Evolutionary conservation across 1,140 invertebrate genomes (phyloP), one percentile per base, ranked within the genome.

Genomic region (Leucophenga varia): DNA sequence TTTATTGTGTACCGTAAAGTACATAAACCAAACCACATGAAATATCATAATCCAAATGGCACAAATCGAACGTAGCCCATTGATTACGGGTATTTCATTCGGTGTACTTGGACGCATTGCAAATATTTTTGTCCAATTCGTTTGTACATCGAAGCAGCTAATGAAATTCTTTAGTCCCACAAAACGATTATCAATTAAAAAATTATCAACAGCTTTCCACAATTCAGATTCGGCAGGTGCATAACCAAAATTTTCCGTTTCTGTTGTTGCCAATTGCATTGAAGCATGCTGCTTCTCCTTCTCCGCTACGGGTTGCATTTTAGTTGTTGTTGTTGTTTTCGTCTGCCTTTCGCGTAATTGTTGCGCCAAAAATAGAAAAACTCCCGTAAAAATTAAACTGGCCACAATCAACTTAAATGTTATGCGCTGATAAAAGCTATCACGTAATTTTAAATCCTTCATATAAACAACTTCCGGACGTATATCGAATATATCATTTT

Each of bases 1-100:
- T 32, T 74, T 69, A 58, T 75, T 74, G 34, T 71, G 52, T 0
- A 74, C 61, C 0, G 68, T 71, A n/a, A 75, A 75, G 34, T 72
- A 75, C 60, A 70, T 74, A 28, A 51, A 75, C 73, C 73, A 75
- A 9, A 61, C 30, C 3, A 75, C 61, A 46, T 75, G 73, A 21
- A 75, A 75, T 1, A 60, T 39, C 3, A 75, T 39, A 35, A 75
- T 64, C 52, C 59, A 63, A n/a, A 74, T 41, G 36, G 72, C 69
- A 19, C 63, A 72, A 28, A 74, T 57, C 0, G 73, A 74, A 18
- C 73, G 61, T 8, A 75, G 37, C 3, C 73, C 73, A 54, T 75
- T 74, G 12, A 75, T 57, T n/a, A 74, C 46, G 3, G 70, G 72
- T 12, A 75, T 71, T 18, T 73, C 57, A 3, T 51, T 45, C 2